Conservation (phyloP, 2,113 vertebrate species). For the Urocolius indicus region DNA sequence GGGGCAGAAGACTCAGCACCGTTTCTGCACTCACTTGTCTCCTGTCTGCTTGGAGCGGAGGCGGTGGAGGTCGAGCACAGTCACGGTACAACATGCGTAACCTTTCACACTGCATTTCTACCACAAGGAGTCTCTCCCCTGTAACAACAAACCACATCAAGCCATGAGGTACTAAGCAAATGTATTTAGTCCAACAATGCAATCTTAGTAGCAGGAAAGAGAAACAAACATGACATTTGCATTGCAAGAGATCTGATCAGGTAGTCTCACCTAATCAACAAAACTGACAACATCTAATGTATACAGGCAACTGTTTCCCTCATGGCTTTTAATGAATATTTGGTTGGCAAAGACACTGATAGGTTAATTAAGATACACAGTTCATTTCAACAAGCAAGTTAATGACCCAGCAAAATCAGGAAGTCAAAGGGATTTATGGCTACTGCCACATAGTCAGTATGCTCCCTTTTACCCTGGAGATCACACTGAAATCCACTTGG, state of each 20-base stretch:
- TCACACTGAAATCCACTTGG: neutral
- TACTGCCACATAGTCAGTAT: neutral
- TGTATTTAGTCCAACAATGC: neutral
- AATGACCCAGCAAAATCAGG: neutral
- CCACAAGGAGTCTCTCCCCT: slow-evolving; percentile 93
- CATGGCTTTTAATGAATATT: neutral
- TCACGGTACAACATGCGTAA: slow-evolving; percentile 96
- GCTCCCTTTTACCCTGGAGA: neutral
- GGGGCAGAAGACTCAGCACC: neutral
- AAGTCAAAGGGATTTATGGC: neutral
- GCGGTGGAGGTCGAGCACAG: slow-evolving; percentile 94
- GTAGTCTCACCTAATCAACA: neutral
- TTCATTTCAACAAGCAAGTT: neutral
- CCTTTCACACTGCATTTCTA: slow-evolving; percentile 95
- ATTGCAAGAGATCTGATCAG: neutral
- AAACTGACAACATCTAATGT: neutral
- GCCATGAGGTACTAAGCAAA: neutral
- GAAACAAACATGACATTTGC: neutral
- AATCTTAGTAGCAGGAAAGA: neutral
- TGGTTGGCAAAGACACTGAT: neutral
- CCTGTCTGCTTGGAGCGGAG: slow-evolving; percentile 92
- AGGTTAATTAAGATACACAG: neutral
- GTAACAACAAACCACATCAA: neutral
- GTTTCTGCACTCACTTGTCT: slow-evolving; percentile 83
- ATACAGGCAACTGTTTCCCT: neutral